These are phyloP conservation scores for Macheiramphus alcinus DNA, from an alignment of 2,113 vertebrate genomes.

Conservation along the genomic window DNA sequence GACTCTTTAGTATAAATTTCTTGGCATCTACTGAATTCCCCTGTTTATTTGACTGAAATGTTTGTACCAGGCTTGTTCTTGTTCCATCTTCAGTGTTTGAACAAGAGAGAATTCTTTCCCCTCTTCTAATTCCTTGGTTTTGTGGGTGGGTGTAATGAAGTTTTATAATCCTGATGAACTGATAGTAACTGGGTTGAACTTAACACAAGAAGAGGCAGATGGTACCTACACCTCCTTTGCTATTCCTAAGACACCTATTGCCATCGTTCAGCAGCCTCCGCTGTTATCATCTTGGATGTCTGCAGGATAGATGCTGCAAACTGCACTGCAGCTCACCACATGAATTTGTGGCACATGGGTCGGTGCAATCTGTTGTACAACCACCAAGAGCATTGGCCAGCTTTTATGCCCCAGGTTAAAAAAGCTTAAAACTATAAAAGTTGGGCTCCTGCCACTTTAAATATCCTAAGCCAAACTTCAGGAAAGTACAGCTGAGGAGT, in stretches of 20 bases:
- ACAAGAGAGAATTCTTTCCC: background rate
- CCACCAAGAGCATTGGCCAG: background rate
- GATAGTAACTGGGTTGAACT: background rate
- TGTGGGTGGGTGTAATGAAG: background rate
- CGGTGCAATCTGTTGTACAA: background rate
- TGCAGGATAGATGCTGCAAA: background rate
- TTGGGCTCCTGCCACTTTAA: background rate
- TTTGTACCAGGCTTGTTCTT: background rate
- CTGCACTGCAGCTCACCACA: background rate
- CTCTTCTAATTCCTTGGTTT: background rate
- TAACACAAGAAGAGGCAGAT: background rate
- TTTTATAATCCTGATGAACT: background rate
- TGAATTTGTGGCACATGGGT: background rate
- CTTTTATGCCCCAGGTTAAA: background rate
- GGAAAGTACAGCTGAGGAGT: background rate
- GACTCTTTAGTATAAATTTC: background rate
- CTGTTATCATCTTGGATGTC: background rate
- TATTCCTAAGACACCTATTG: background rate
- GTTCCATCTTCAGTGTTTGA: background rate
- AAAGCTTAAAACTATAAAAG: background rate
- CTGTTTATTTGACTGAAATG: background rate
- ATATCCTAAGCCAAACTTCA: background rate
- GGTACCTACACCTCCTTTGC: background rate
- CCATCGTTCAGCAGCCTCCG: background rate
- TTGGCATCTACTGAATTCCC: background rate